Conservation (phyloP, 2,888 invertebrate species). For the Drosophila seclusa region DNA sequence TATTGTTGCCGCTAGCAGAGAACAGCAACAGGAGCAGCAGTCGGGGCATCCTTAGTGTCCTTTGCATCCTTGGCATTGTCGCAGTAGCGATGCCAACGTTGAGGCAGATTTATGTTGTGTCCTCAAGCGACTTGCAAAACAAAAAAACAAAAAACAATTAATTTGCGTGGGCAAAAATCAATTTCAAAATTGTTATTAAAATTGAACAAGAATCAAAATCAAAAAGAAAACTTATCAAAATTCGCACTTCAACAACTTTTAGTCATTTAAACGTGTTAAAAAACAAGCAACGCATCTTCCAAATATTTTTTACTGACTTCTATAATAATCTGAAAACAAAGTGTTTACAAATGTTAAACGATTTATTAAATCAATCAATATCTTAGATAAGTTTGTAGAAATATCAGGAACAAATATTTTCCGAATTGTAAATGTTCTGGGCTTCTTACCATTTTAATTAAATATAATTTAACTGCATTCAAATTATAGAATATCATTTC, state of each 20-base stretch:
- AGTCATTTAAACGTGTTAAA: not conserved
- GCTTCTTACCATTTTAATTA: not conserved
- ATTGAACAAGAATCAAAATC: not conserved
- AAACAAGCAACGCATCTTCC: not conserved
- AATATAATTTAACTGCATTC: not conserved
- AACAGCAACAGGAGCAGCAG: not conserved
- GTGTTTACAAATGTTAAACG: too few species aligned
- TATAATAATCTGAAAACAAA: too few species aligned
- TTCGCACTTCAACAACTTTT: not conserved
- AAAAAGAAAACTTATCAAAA: not conserved
- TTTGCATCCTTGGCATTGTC: conserved; percentile 11
- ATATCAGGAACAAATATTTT: not conserved
- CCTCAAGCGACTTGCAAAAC: conserved; percentile 61
- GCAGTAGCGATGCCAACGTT: conserved; percentile 22
- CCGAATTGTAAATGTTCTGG: not conserved
- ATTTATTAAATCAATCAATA: not conserved
- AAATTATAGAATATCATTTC: not conserved
- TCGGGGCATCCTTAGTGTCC: conserved; percentile 15
- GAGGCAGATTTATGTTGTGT: conserved; percentile 24
- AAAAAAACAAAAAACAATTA: not conserved
- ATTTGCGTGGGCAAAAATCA: not conserved
- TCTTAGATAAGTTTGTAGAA: not conserved
- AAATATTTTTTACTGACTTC: not conserved
- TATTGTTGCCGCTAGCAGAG: conserved; percentile 42
- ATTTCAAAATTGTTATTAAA: conserved; percentile 1